Evolutionary conservation across 2,888 invertebrate genomes (phyloP), one percentile per base, ranked within the genome.

Genomic region (Unio pictorum): DNA sequence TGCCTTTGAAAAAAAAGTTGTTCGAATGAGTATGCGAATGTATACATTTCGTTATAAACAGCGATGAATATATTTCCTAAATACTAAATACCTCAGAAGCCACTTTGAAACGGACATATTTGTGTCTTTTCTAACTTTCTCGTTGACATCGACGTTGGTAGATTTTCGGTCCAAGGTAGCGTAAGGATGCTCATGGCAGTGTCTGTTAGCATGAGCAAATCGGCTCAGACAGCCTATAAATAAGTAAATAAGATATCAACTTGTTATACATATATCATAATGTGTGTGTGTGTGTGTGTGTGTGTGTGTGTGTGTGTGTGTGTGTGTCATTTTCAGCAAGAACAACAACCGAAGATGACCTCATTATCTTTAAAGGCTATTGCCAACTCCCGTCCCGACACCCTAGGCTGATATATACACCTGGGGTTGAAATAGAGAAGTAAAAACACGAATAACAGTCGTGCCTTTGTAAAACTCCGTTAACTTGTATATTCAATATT

Each of bases 171-270:
- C 78, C n/a, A 87, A 76, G 28, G 80, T 92, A 3, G 92, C 92
- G 73, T 92, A 92, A 0, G 94, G 94, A 90, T 95, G 95, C 73
- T 93, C 92, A 0, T 93, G 92, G 86, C 95, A 95, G 80, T 94
- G 94, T 54, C 95, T 91, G 87, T 95, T 95, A 1, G 94, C 94
- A 89, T 95, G 95, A 2, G 94, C 94, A 86, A 94, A 95, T 73
- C 94, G 91, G 87, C 93, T 93, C 56, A 91, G 91, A 88, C 95
- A 95, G 65, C 91, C 90, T 90, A 78, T 26, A 78, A 73, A n/a
- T 86, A 68, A 23, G 23, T 66, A 81, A 77, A 66, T 71, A 72
- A 34, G 6, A 7, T 5, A 6, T 34, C 34, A 34, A 28, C 28
- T 28, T 34, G 6, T 34, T 23, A 74, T 28, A 56, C 17, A 28